Evolutionary conservation across 1,140 invertebrate genomes (phyloP).

Genomic region (Hylyphantes graminicola): DNA sequence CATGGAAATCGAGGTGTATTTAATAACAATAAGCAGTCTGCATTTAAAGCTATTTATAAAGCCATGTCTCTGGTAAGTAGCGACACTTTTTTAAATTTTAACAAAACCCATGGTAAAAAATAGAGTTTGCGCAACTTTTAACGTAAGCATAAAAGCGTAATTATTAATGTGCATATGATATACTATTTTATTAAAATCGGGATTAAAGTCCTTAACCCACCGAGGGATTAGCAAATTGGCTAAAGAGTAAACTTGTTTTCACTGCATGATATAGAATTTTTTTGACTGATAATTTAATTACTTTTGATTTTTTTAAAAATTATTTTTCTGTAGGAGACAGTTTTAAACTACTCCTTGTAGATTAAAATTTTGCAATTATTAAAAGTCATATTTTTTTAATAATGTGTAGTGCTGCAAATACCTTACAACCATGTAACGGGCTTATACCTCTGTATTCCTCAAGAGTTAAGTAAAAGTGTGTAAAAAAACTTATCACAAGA

Average conservation of each 20-base stretch:
- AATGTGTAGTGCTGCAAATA: neutral
- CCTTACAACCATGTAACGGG: neutral
- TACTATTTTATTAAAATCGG: neutral
- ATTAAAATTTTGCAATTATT: neutral
- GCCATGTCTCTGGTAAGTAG: constrained; percentile 72
- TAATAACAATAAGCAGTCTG: constrained; percentile 86
- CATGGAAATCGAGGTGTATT: constrained; percentile 90
- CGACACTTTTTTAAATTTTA: neutral
- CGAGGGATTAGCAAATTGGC: neutral
- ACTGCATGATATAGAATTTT: too few species aligned
- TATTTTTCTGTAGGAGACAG: too few species aligned
- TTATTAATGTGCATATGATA: neutral
- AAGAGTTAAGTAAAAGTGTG: neutral
- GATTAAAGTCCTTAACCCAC: neutral
- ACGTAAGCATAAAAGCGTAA: neutral
- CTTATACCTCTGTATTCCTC: neutral
- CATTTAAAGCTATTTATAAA: constrained; percentile 81
- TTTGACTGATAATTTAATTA: too few species aligned
- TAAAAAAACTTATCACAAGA: neutral
- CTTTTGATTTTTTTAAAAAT: too few species aligned
- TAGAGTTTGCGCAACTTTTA: neutral
- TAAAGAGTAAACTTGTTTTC: neutral
- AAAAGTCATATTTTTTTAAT: neutral
- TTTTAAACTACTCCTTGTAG: too few species aligned
- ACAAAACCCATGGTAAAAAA: neutral